Base-by-base conservation (phyloP, 2,888 invertebrate genomes). In the Muschampia staudingeri region DNA sequence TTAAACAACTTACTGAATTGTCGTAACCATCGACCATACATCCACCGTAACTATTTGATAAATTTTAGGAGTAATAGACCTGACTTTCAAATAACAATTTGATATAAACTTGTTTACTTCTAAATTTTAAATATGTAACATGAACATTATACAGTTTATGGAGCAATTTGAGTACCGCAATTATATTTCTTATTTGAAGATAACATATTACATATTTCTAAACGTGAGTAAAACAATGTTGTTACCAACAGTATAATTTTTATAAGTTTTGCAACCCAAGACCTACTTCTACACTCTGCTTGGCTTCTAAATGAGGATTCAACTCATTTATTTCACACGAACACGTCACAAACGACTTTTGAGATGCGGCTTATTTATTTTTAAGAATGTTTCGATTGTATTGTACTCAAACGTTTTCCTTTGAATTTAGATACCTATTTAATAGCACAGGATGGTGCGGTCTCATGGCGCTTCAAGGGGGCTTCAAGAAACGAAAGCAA, bases 241-340 rank as follows among this genome's bases (percentile, higher is more conserved):
- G 8, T 11, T 11, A 61, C 19, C 25, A 2, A 25, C 19, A 30
- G 19, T 61, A 19, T 61, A 16, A 61, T 44, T 44, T 12, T 11
- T 7, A 12, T 61, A 61, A 61, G 44, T 52, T 67, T 67, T 30
- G 34, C 40, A 70, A 70, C 40, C 70, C 70, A 40, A 37, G 11
- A 19, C 3, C n/a, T 70, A 70, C 11, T 70, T 14, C 40, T 19
- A 8, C 70, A 40, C n/a, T n/a, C 40, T 40, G 40, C 16, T 34
- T 69, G 8, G 37, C 34, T 37, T 37, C 69, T 8, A 70, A 70
- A n/a, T 19, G 40, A 19, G 69, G 70, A 70, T 40, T 1, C 2
- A 19, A 40, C 70, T 70, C 40, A 19, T 70, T 70, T 70, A 40
- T 70, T n/a, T 40, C 19, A 25, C 25, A 25, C 25, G 25, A 25